Evolutionary conservation across 1,140 invertebrate species (phyloP), one percentile per base, ranked within the genome.

Genomic region (Bombus haemorrhoidalis): DNA sequence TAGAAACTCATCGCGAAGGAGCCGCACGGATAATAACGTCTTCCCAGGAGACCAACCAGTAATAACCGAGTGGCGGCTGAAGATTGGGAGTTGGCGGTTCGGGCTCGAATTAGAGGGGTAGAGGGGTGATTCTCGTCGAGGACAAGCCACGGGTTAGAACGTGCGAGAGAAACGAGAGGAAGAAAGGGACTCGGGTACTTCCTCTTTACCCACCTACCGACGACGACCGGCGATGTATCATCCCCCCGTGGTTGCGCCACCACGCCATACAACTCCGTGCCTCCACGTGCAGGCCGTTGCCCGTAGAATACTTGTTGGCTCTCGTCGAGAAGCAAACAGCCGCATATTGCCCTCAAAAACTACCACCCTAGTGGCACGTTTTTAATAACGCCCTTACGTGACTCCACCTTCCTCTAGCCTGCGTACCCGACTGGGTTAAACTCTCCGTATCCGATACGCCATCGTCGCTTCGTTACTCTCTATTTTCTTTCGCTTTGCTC

Each of bases 301-400:
- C 10, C 59, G 28, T 62, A n/a, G 10, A 53, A 62, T 12, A 22
- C 59, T 62, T 62, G 59, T 62, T 62, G 59, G 59, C 37, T 89
- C 59, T 71, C 53, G 73, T n/a, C 5, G 39, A 18, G 53, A 82
- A 90, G 88, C 87, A 88, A 89, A 89, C 90, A 87, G 76, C 86
- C 86, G 86, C 87, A 91, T 90, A 91, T 91, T 91, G 92, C 85
- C 82, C 87, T 81, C 82, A 77, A 92, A 93, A 93, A 93, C 87
- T 92, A 89, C 87, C 83, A 89, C 66, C 81, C 87, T 86, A 85
- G 86, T 87, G 81, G 88, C 88, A 92, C 88, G 91, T 92, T 92
- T 93, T 93, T 92, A 93, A 93, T 93, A 92, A 92, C 86, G 87
- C 86, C 85, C 89, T 91, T 91, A 91, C 91, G 92, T 92, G 92